A percentile compares a stretch with the other conserved stretches of the same genome.
Conservation (phyloP, 2,888 invertebrate genomes). For the Cordylochernes scorpioides region DNA sequence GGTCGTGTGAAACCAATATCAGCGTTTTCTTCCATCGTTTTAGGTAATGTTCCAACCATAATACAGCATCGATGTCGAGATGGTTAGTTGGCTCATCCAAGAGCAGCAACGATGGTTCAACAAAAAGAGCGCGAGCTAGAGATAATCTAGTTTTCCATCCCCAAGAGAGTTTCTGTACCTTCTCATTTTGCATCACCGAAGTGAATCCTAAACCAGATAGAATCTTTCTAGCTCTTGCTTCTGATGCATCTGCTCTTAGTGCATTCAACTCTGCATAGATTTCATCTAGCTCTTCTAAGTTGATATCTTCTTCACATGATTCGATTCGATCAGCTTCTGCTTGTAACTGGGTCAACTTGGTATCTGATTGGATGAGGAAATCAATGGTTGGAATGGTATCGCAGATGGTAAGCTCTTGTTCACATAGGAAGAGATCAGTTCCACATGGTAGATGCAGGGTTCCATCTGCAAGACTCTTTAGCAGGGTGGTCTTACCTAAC, state of each 20-base stretch:
- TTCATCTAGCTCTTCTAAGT: no score
- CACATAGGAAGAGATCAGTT: constrained; percentile 85
- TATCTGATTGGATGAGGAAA: constrained; percentile 71
- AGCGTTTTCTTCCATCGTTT: constrained; percentile 97
- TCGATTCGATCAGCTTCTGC: constrained; percentile 61
- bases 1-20: constrained; percentile 92
- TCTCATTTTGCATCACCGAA: constrained; percentile 51
- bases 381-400: constrained; percentile 77
- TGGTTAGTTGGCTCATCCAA: no score
- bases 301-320: no score
- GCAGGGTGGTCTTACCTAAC: constrained; percentile 87
- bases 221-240: constrained; percentile 77
- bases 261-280: constrained; percentile 82
- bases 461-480: constrained; percentile 66
- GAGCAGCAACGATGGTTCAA: constrained; percentile 84
- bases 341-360: constrained; percentile 50
- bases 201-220: constrained; percentile 87
- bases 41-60: constrained; percentile 91
- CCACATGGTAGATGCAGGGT: constrained; percentile 79
- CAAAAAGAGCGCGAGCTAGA: constrained; percentile 71
- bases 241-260: constrained; percentile 88
- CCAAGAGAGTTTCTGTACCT: constrained; percentile 37
- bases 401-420: constrained; percentile 84
- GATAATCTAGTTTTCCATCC: constrained; percentile 99
- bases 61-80: no score